Evolutionary conservation across 2,888 invertebrate species (phyloP).

Genomic region (Sphaeridia pumilis): DNA sequence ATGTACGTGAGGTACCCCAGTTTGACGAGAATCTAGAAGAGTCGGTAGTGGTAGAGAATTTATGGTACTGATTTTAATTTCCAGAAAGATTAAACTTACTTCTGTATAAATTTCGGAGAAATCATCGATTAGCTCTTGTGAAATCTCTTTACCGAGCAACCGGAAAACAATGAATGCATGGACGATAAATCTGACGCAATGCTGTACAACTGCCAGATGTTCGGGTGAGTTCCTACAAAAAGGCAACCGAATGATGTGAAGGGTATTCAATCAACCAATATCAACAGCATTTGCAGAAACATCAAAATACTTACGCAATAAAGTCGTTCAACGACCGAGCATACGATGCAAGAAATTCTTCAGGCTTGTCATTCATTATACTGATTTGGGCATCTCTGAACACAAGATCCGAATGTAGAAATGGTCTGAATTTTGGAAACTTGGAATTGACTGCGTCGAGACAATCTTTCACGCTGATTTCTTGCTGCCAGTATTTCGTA

Average conservation of each 20-base stretch:
- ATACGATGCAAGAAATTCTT: slow-evolving; percentile 12
- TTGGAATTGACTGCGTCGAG: slow-evolving; percentile 16
- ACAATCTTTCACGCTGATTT: slow-evolving; percentile 18
- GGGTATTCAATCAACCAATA: background rate
- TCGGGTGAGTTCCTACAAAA: slow-evolving; percentile 17
- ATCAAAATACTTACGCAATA: slow-evolving; percentile 10
- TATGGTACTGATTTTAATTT: background rate
- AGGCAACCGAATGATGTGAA: background rate
- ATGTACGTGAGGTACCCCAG: slow-evolving; percentile 18
- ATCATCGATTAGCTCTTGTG: slow-evolving; percentile 22
- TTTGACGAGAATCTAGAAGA: slow-evolving; percentile 26
- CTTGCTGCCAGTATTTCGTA: slow-evolving; percentile 27
- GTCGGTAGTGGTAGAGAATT: background rate
- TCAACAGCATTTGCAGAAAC: background rate
- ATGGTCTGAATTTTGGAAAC: slow-evolving; percentile 4
- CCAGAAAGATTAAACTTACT: slow-evolving; percentile 6
- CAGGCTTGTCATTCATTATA: slow-evolving; percentile 26
- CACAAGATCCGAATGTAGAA: slow-evolving; percentile 13
- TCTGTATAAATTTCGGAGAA: slow-evolving; percentile 25
- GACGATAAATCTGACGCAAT: slow-evolving; percentile 24
- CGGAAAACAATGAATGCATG: slow-evolving; percentile 28
- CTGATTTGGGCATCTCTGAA: slow-evolving; percentile 22
- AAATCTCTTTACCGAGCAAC: slow-evolving; percentile 17
- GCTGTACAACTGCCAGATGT: slow-evolving; percentile 18
- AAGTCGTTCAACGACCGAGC: background rate